Conservation (phyloP, 2,113 vertebrate species). For the Neomonachus schauinslandi region DNA sequence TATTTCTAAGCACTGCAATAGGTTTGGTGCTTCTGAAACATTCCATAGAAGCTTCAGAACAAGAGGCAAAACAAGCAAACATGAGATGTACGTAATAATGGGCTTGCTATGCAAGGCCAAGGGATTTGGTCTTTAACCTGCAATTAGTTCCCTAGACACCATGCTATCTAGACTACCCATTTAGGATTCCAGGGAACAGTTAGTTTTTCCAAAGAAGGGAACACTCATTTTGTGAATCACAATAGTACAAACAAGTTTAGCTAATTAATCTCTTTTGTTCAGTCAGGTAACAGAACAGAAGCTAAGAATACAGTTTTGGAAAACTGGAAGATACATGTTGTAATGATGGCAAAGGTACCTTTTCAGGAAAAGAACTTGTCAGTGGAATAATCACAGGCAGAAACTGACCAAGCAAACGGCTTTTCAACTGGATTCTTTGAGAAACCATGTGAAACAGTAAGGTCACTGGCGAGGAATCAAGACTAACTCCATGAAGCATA, state of each 20-base stretch:
- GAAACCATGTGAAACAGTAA: background rate
- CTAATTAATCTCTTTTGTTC: slow-evolving; percentile 56
- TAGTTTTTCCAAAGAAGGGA: background rate
- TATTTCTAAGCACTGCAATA: background rate
- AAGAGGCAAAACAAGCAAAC: background rate
- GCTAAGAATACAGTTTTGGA: background rate
- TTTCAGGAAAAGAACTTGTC: slow-evolving; percentile 1
- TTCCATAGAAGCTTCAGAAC: background rate
- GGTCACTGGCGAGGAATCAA: background rate
- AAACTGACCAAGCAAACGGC: background rate
- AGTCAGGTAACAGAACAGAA: slow-evolving; percentile 25
- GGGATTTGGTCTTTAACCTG: background rate
- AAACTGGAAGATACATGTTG: background rate
- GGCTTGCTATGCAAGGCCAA: background rate
- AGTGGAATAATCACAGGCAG: background rate
- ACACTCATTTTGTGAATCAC: slow-evolving; percentile 17
- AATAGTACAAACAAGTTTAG: background rate
- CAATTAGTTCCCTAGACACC: background rate
- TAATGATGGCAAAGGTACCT: slow-evolving; percentile 1
- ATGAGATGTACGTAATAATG: background rate
- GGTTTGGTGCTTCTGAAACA: background rate
- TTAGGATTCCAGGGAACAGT: background rate
- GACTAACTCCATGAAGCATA: background rate
- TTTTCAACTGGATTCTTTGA: slow-evolving; percentile 16
- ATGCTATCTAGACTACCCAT: background rate